Evolutionary conservation across 2,113 vertebrate species (phyloP).

Genomic region (Eidolon helvum): DNA sequence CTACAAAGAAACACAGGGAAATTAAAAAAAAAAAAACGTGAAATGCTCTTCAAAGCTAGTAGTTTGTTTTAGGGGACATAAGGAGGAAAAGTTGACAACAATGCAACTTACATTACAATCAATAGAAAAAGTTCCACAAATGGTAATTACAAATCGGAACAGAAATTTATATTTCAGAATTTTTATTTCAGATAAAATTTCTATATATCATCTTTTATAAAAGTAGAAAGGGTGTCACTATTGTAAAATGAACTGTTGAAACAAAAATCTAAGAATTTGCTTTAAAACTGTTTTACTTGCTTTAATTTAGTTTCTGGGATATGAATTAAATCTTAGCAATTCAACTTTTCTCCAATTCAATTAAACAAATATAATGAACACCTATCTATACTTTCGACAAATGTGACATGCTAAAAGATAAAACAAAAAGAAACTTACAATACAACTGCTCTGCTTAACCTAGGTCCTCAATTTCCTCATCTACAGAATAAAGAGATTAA

Average conservation of each 20-base stretch:
- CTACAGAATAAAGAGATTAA: background rate
- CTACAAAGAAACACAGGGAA: background rate
- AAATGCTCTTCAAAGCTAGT: background rate
- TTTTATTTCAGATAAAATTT: background rate
- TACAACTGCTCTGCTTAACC: background rate
- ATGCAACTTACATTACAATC: background rate
- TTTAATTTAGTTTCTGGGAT: conserved; percentile 8
- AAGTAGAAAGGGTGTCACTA: background rate
- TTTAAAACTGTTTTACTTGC: background rate
- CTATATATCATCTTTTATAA: background rate
- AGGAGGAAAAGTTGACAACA: background rate
- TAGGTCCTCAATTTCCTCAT: background rate
- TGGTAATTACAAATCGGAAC: background rate
- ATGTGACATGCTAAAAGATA: background rate
- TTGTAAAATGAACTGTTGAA: background rate
- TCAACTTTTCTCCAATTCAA: background rate
- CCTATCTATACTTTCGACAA: background rate
- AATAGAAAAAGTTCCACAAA: background rate
- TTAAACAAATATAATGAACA: background rate
- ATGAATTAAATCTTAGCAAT: conserved; percentile 3
- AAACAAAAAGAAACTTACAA: background rate
- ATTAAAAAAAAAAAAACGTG: background rate
- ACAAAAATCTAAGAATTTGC: background rate
- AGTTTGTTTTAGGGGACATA: background rate
- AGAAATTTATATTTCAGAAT: background rate